Evolutionary conservation across 1,140 invertebrate species (phyloP).

Genomic region (Drosophila insularis): DNA sequence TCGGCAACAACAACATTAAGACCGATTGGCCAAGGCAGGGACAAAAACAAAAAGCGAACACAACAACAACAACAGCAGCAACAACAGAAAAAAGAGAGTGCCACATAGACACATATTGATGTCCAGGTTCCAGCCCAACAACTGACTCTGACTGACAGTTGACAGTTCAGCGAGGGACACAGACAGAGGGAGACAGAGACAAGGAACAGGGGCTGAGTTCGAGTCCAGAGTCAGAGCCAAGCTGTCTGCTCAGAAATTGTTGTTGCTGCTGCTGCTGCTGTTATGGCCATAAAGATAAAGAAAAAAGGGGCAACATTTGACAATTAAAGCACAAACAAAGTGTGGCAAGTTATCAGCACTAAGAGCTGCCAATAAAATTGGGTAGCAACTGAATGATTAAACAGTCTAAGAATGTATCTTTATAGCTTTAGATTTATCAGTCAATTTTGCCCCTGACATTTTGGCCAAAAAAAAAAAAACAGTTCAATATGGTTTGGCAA

Average conservation of each 20-base stretch:
- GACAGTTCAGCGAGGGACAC: slow-evolving; percentile 69
- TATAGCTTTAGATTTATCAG: slow-evolving; percentile 38
- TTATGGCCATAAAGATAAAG: slow-evolving; percentile 66
- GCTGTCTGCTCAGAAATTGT: slow-evolving; percentile 60
- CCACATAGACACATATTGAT: slow-evolving; percentile 64
- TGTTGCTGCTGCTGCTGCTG: slow-evolving; percentile 13
- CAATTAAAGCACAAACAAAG: slow-evolving; percentile 72
- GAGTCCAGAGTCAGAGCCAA: slow-evolving; percentile 39
- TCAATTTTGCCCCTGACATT: slow-evolving; percentile 1
- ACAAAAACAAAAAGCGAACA: slow-evolving; percentile 4
- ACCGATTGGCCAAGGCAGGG: background rate
- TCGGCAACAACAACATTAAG: slow-evolving; percentile 1
- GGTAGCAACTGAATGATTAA: slow-evolving; percentile 37
- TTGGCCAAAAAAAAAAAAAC: no score
- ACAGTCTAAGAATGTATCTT: slow-evolving; percentile 5
- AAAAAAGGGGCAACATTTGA: slow-evolving; percentile 55
- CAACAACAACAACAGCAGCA: background rate
- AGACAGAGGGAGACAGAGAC: slow-evolving; percentile 6
- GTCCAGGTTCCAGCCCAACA: slow-evolving; percentile 43
- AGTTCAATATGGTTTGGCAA: no score
- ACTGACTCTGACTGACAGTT: slow-evolving; percentile 72
- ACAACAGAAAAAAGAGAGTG: slow-evolving; percentile 26
- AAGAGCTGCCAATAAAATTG: slow-evolving; percentile 46
- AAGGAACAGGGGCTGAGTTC: slow-evolving; percentile 4
- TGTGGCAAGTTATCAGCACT: slow-evolving; percentile 59